Conservation (phyloP, 2,797 vertebrate genomes). For the Sebastes hubbsi region DNA sequence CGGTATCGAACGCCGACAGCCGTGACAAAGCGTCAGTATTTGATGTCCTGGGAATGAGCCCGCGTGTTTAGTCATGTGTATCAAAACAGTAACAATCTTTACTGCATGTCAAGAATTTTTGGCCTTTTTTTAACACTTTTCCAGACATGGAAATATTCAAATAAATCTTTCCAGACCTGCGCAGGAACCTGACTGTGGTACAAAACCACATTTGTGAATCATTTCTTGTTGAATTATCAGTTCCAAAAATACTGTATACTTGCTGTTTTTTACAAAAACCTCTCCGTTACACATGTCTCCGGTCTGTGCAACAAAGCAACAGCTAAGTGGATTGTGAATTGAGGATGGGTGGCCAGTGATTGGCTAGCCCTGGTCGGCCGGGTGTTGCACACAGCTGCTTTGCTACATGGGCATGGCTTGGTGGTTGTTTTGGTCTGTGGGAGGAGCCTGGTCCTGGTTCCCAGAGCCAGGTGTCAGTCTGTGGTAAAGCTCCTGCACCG, state of each 20-base stretch:
- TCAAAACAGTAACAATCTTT: background rate
- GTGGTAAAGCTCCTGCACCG: constrained; percentile 87
- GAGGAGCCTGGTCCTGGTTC: constrained; percentile 46
- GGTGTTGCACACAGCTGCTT: background rate
- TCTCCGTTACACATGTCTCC: background rate
- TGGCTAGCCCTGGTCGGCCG: background rate
- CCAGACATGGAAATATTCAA: background rate
- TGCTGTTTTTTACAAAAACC: background rate
- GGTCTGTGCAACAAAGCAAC: constrained; percentile 14
- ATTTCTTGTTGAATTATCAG: background rate
- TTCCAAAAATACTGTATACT: constrained; percentile 12
- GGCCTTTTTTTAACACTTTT: background rate
- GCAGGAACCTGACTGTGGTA: background rate
- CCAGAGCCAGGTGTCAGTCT: constrained; percentile 57
- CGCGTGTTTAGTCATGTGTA: background rate
- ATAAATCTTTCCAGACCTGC: background rate
- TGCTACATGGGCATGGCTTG: constrained; percentile 64
- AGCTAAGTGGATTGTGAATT: constrained; percentile 37
- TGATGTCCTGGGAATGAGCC: too few species aligned
- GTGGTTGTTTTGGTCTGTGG: constrained; percentile 64
- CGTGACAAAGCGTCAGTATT: too few species aligned
- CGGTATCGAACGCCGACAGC: too few species aligned
- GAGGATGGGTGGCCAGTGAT: constrained; percentile 25
- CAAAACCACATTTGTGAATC: background rate
- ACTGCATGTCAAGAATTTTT: background rate